Evolutionary conservation across 2,113 vertebrate genomes (phyloP), one percentile per base, ranked within the genome.

Genomic region (Tonatia bakeri): DNA sequence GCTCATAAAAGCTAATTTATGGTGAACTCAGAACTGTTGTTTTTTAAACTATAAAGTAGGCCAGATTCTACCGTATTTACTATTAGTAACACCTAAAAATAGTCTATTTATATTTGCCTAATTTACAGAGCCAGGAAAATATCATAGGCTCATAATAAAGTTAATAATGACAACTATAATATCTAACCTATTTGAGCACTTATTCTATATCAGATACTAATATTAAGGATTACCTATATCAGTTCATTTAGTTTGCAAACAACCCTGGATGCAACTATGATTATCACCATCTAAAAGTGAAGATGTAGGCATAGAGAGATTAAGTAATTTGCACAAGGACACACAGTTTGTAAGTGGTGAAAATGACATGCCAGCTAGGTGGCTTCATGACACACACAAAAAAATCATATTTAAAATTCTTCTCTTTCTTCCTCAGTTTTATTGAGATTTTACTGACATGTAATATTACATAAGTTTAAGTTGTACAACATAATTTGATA

Each of bases 341-440:
- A 45, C 16, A 43, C 11, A 86, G 9, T 1, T 8, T 69, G 26
- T 20, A 59, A 83, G 10, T 31, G 5, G 20, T 33, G 7, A 94
- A 93, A 61, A 3, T 45, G 22, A 14, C 4, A 40, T 76, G 4
- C 4, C 36, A 80, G 20, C 9, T 64, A 36, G 17, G 22, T 4
- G 83, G 2, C 4, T 85, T 22, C 47, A 14, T 52, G 36, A 76
- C 47, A 76, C 24, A 76, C 24, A 54, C 40, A 67, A 16, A 50
- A 83, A 85, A 84, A 52, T 72, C 67, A 47, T 80, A 61, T 80
- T 95, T 4, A 75, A 73, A 83, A 45, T n/a, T 31, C 22, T 17
- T 43, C 54, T 54, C 15, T 75, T 38, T 52, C 45, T 20, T 3
- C 10, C n/a, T 22, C 31, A 40, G 3, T 26, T 95, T 73, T 54